Percentiles rank a stretch among this genome's conserved stretches.
Evolutionary conservation across 2,113 vertebrate species (phyloP).

Genomic region (Brevimyrus niger): DNA sequence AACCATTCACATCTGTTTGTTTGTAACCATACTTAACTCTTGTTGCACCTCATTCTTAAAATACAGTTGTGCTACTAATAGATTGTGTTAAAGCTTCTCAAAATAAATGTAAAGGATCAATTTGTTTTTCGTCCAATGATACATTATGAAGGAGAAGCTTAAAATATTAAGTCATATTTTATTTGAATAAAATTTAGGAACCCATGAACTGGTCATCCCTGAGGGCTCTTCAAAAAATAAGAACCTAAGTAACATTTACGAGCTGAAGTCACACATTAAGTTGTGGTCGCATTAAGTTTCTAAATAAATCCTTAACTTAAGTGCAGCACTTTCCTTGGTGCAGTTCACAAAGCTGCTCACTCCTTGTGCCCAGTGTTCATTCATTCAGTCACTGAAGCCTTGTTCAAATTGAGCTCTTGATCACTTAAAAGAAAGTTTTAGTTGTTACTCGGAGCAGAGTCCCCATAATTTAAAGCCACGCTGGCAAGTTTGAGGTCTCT

Average conservation of each 20-base stretch:
- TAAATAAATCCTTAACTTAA: neutral
- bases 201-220: conserved; percentile 40
- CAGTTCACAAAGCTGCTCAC: neutral
- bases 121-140: conserved; percentile 35
- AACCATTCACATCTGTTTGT: neutral
- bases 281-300: conserved; percentile 30
- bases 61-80: conserved; percentile 22
- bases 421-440: neutral
- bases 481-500: neutral
- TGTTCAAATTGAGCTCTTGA: neutral
- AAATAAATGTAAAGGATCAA: conserved; percentile 24
- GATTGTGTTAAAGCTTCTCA: conserved; percentile 25
- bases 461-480: neutral
- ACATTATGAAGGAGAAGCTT: conserved; percentile 24
- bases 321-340: neutral
- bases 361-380: neutral
- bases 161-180: conserved; percentile 23
- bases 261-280: conserved; percentile 21
- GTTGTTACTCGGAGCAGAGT: neutral
- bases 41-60: neutral
- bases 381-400: neutral
- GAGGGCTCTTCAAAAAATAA: conserved; percentile 48
- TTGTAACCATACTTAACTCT: neutral
- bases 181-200: conserved; percentile 41
- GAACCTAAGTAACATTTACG: conserved; percentile 38